Conservation (phyloP, 2,888 invertebrate genomes). For the Aphodius granarius region DNA sequence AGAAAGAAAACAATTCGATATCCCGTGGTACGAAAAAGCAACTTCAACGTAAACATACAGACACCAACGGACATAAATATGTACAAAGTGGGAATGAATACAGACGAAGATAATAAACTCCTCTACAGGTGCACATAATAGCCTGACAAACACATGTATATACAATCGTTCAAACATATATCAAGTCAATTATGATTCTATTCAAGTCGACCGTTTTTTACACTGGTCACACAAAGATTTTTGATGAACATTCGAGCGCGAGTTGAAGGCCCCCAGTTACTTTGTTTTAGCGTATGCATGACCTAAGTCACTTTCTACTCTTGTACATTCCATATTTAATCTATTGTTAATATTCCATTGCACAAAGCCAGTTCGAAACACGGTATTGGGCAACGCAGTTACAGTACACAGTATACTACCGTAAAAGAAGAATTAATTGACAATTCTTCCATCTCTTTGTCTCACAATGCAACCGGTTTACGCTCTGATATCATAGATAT, state of each 20-base stretch:
- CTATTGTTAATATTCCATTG: conserved; percentile 23
- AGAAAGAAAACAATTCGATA: neutral
- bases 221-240: conserved; percentile 18
- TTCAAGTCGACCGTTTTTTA: conserved; percentile 21
- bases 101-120: conserved; percentile 23
- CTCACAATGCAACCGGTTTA: neutral
- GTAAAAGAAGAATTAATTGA: neutral
- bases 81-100: conserved; percentile 4
- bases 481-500: neutral
- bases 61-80: conserved; percentile 11
- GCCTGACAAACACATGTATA: conserved; percentile 25
- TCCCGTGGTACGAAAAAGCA: conserved; percentile 5
- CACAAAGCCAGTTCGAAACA: neutral
- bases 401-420: neutral
- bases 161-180: conserved; percentile 25
- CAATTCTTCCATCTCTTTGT: neutral
- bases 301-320: conserved; percentile 27
- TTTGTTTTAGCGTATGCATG: conserved; percentile 26
- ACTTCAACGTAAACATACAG: conserved; percentile 21
- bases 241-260: conserved; percentile 24
- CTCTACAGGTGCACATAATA: conserved; percentile 21
- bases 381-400: neutral
- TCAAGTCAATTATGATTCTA: conserved; percentile 28
- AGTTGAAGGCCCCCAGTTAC: conserved; percentile 16
- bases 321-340: conserved; percentile 25